Base-by-base conservation (phyloP, 2,888 invertebrate genomes). In the Stenodema calcarata region DNA sequence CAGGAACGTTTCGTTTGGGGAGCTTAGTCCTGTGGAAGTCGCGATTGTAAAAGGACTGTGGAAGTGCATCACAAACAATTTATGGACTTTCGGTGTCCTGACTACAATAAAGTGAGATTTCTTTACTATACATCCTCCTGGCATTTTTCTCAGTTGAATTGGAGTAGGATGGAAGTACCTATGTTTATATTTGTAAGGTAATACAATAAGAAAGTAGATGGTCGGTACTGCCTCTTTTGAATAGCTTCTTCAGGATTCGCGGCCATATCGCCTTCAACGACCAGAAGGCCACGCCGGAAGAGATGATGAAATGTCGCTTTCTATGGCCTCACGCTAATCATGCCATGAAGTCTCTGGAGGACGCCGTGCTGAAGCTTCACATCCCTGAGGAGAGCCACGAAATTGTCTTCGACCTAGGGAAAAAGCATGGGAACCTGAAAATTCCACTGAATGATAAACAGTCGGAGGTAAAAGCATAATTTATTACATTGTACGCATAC, bases 271-370 rank as follows among this genome's bases (percentile, higher is more conserved):
- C 7, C 0, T 42, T 27, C 47, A 44, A 28, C 27, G 73, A 84
- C 27, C 84, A 73, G 27, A 84, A 84, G 27, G 84, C 84, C 0
- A 84, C 84, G 0, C 84, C 84, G 2, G 73, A 84, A 28, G 30
- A 28, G 47, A 73, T 84, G 0, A 73, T 84, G 84, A 12, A 75
- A 2, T 84, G 84, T 73, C 50, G 30, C 1, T 27, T 84, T 11
- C 54, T 84, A 11, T 84, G 84, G 84, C 84, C 84, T 27, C 84
- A 84, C 75, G 84, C 84, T 47, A 84, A 84, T 11, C 73, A 84
- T 9, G 73, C 75, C 27, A 84, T 84, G 84, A n/a, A 73, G 41
- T 18, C 84, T 0, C 4, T 84, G 16, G 84, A 84, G 44, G 18
- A 11, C 1, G 73, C 73, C 4, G 75, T 84, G 12, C 27, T 84